Conservation (phyloP, 2,888 invertebrate species). For the Tetrapedia diversipes region DNA sequence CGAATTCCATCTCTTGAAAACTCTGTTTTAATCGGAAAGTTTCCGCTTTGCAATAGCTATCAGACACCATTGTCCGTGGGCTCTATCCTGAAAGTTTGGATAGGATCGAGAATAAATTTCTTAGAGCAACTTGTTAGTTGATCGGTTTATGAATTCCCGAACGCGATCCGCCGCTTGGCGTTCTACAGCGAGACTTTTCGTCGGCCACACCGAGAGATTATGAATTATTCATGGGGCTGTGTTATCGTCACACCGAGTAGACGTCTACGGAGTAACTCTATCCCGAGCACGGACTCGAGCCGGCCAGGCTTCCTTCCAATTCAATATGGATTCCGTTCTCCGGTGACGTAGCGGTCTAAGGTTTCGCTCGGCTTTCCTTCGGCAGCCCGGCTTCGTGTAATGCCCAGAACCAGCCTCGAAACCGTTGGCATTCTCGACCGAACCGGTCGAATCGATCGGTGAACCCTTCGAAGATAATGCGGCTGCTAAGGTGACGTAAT, state of each 20-base stretch:
- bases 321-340: constrained; percentile 72
- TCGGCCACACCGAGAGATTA: constrained; percentile 63
- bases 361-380: constrained; percentile 51
- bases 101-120: constrained; percentile 55
- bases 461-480: background rate
- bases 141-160: constrained; percentile 67
- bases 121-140: constrained; percentile 5
- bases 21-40: too few species aligned
- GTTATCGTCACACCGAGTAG: constrained; percentile 75
- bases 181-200: constrained; percentile 41
- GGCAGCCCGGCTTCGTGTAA: background rate
- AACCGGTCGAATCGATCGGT: constrained; percentile 9
- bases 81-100: background rate
- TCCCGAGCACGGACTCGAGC: constrained; percentile 56
- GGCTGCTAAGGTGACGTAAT: constrained; percentile 1
- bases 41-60: background rate
- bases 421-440: background rate
- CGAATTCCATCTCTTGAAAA: background rate
- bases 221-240: constrained; percentile 77
- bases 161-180: constrained; percentile 31
- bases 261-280: constrained; percentile 64
- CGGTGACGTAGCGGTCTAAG: constrained; percentile 66
- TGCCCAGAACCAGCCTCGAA: background rate
- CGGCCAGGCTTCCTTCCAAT: constrained; percentile 68
- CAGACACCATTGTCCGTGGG: background rate